Conservation (phyloP, 2,797 vertebrate species). For the Mus caroli region DNA sequence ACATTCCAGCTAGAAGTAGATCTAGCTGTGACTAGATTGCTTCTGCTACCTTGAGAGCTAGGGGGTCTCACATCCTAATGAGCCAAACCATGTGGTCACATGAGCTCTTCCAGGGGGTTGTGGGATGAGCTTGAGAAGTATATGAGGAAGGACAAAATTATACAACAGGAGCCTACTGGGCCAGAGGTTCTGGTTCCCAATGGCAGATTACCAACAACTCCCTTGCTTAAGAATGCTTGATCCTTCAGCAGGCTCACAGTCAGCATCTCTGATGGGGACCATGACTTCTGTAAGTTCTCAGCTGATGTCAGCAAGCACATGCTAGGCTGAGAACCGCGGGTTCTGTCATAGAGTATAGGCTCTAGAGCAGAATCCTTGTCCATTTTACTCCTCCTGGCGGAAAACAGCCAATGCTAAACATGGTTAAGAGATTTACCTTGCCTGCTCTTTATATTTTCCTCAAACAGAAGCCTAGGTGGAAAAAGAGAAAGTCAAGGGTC, state of each 20-base stretch:
- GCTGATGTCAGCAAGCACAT: not conserved
- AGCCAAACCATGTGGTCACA: not conserved
- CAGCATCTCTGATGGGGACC: not conserved
- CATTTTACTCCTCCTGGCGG: not conserved
- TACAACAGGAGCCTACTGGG: not conserved
- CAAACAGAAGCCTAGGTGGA: not conserved
- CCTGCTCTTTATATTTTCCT: not conserved
- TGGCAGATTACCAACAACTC: rapidly evolving
- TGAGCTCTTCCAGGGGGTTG: not conserved
- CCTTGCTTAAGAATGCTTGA: rapidly evolving
- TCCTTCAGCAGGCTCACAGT: not conserved
- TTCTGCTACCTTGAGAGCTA: rapidly evolving
- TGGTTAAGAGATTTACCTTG: not conserved
- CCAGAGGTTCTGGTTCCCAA: not conserved
- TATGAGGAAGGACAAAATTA: not conserved
- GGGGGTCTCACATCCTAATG: too few relatives aligned
- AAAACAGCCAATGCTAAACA: not conserved
- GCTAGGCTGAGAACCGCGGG: not conserved
- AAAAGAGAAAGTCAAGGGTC: not conserved
- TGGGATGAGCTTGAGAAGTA: not conserved
- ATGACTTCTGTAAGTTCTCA: not conserved
- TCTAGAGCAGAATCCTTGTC: not conserved
- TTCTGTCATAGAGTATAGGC: not conserved
- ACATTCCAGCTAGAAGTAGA: not conserved
- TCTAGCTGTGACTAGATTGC: too few relatives aligned